Conservation (phyloP, 2,888 invertebrate species). For the Salticus scenicus region DNA sequence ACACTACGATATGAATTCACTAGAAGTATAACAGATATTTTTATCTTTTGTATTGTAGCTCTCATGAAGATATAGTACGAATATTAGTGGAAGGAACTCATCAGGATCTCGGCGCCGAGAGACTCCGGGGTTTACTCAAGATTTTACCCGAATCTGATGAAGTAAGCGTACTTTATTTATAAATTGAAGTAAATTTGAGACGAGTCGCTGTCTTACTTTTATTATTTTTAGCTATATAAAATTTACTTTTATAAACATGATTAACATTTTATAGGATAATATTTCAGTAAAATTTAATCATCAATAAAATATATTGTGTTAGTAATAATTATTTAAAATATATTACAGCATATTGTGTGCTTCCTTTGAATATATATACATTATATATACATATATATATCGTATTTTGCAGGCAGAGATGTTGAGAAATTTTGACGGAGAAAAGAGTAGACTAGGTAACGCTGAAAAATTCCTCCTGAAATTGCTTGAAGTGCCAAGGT, state of each 20-base stretch:
- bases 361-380: no score
- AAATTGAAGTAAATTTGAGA: neutral
- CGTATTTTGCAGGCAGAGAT: conserved; percentile 83
- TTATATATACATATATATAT: no score
- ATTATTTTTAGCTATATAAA: neutral
- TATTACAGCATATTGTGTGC: no score
- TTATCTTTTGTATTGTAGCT: conserved; percentile 77
- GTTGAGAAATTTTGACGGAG: conserved; percentile 91
- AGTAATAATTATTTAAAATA: no score
- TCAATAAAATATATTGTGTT: no score
- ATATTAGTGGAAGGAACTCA: conserved; percentile 89
- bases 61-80: conserved; percentile 91
- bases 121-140: conserved; percentile 91
- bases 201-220: neutral
- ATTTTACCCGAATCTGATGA: conserved; percentile 85
- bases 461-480: conserved; percentile 95
- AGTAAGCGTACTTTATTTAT: conserved; percentile 15
- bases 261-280: no score
- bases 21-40: neutral
- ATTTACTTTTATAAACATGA: neutral
- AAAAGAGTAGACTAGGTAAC: conserved; percentile 88
- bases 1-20: no score
- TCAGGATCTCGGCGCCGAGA: conserved; percentile 91
- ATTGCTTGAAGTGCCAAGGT: conserved; percentile 89
- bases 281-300: no score